Percentiles rank a stretch among this genome's conserved stretches.
Evolutionary conservation across 64 coral and sea anemone species (phyloP).

Genomic region (Dendrophyllia cribrosa): DNA sequence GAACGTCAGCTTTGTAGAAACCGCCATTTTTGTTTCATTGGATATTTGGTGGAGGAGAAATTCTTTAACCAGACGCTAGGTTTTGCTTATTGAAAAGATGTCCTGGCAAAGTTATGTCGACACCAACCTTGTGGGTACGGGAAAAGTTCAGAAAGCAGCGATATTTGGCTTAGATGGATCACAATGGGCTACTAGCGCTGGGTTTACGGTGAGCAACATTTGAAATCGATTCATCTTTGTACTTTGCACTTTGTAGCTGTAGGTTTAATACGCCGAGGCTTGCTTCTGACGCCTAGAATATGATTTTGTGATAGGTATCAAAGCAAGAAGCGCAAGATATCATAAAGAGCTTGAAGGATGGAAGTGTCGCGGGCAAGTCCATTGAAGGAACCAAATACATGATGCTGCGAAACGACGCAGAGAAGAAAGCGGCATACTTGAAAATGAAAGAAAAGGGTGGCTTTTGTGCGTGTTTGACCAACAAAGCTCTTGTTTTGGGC

Average conservation of each 20-base stretch:
- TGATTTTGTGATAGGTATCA: slow-evolving; percentile 55
- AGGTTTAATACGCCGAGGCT: no score
- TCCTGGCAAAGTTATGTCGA: slow-evolving; percentile 75
- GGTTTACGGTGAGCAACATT: slow-evolving; percentile 49
- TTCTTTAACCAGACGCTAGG: neutral
- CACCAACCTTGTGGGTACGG: slow-evolving; percentile 58
- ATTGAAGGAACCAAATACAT: slow-evolving; percentile 86
- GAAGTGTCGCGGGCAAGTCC: slow-evolving; percentile 67
- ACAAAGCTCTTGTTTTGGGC: slow-evolving; percentile 80
- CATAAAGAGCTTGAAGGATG: slow-evolving; percentile 95
- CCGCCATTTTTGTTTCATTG: neutral
- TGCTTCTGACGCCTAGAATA: neutral
- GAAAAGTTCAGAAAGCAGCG: slow-evolving; percentile 67
- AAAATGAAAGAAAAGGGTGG: slow-evolving; percentile 94
- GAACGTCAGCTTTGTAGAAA: neutral
- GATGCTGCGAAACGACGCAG: slow-evolving; percentile 91
- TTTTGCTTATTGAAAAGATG: slow-evolving; percentile 21
- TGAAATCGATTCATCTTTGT: neutral
- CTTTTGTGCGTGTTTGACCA: slow-evolving; percentile 78
- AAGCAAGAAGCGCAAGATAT: slow-evolving; percentile 76
- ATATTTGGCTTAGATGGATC: slow-evolving; percentile 64
- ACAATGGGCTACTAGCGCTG: slow-evolving; percentile 58
- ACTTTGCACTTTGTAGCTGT: neutral
- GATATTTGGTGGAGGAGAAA: neutral
- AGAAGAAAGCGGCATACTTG: slow-evolving; percentile 79